A percentile compares a stretch with the other conserved stretches of the same genome.
phyloP scores from a whole-genome alignment of 2,113 vertebrate species.

The Noturus placidus region DNA sequence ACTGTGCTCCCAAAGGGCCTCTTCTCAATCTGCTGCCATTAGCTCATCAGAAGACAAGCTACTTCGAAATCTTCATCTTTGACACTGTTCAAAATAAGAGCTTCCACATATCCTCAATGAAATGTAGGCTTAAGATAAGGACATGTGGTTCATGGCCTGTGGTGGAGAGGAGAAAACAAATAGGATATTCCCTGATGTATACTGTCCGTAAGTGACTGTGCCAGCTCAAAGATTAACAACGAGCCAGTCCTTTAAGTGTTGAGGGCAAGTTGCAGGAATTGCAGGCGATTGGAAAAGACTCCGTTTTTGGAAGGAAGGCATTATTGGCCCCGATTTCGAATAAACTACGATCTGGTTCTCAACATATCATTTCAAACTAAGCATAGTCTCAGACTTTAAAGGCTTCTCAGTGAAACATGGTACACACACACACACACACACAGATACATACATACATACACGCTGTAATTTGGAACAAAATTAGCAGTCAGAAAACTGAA shows the following conservation, averaged over 20 bases:
- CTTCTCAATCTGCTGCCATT: conserved; percentile 17
- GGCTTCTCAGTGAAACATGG: not conserved
- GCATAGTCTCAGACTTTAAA: conserved; percentile 11
- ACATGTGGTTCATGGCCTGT: conserved; percentile 9
- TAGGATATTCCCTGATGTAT: not conserved
- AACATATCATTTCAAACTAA: conserved; percentile 7
- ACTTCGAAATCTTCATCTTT: not conserved
- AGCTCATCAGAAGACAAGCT: conserved; percentile 10
- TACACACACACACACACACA: too few relatives aligned
- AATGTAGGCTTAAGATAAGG: conserved; percentile 11
- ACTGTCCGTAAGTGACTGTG: not conserved
- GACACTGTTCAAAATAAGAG: not conserved
- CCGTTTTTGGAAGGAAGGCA: not conserved
- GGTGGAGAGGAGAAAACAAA: not conserved
- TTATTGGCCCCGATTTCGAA: not conserved
- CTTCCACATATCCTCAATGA: conserved; percentile 23
- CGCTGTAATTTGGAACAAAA: not conserved
- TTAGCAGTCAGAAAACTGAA: not conserved
- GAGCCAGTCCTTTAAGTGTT: not conserved
- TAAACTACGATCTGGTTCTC: not conserved
- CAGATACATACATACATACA: too few relatives aligned
- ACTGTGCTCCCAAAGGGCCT: not conserved
- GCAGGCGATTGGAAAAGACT: conserved; percentile 5
- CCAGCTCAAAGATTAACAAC: conserved; percentile 10
- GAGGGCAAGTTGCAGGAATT: not conserved